Evolutionary conservation across 2,797 vertebrate genomes (phyloP), one percentile per base, ranked within the genome.

Genomic region (Dicrostonyx torquatus): DNA sequence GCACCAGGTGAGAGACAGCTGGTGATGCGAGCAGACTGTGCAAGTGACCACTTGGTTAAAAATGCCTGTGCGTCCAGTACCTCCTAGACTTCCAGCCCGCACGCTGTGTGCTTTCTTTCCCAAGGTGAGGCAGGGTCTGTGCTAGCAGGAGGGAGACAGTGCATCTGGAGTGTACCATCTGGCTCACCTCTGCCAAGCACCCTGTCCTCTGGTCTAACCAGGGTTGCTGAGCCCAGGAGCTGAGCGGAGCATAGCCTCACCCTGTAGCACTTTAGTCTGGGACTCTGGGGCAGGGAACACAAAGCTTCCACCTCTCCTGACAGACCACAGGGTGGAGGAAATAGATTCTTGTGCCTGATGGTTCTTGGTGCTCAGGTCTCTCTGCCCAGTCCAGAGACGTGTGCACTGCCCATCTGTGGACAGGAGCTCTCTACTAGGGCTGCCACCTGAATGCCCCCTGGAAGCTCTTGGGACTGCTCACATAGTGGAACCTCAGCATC

Each of bases 1-100:
- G 98, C 50, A 99, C 97, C 98, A 99, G 99, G 99, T 99, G 98
- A 50, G 97, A 98, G 92, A 22, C 7, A 1, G 58, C 90, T 2
- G 60, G n/a, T 20, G 22, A 29, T 24, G 66, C 1, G 6, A 4
- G 26, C 55, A 3, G 24, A 26, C 58, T 17, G 78, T 72, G 4
- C 24, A 55, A 55, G 0, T 0, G 70, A 50, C 43, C 6, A 1
- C 82, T 70, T 6, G 4, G 76, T 95, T 96, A 80, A 96, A 96
- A 37, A 17, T 72, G 91, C 84, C 64, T 5, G 24, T 2, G 64
- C 20, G 66, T 22, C 87, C 8, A 37, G 37, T 64, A 37, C 75
- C 37, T 22, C 40, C 48, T 62, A 40, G 76, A 17, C 66, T 24
- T 1, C 2, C 0, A 45, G 40, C 17, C 10, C 43, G 37, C 5